phyloP scores from a whole-genome alignment of 2,113 vertebrate genomes.

The Pardalotus punctatus region DNA sequence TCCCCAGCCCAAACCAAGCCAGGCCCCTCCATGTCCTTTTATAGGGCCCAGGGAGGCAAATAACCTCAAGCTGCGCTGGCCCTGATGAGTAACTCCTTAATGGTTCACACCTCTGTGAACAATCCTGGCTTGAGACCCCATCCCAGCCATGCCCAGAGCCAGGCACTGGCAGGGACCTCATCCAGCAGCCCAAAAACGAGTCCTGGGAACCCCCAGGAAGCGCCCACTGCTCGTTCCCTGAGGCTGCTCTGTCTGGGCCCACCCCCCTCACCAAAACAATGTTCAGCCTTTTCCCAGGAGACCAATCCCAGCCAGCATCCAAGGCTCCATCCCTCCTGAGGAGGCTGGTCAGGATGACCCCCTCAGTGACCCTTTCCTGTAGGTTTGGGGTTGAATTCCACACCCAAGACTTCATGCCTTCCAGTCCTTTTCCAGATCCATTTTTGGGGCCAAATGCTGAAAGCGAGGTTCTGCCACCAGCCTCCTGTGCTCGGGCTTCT shows the following conservation, averaged over 20 bases:
- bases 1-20: fast-evolving
- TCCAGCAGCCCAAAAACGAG: neutral
- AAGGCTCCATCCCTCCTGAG: neutral
- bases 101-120: neutral
- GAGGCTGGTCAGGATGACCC: neutral
- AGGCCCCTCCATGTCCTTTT: fast-evolving
- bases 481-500: neutral
- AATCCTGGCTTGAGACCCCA: neutral
- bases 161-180: neutral
- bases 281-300: neutral
- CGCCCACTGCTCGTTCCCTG: fast-evolving
- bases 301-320: neutral
- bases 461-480: neutral
- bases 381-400: neutral
- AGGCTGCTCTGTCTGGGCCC: neutral
- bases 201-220: fast-evolving
- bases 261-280: neutral
- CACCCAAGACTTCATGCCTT: neutral
- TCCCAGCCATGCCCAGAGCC: neutral
- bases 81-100: neutral
- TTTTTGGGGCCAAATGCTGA: neutral
- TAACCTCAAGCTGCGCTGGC: neutral
- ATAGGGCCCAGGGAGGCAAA: neutral
- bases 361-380: neutral
- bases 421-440: neutral